Percentiles rank a stretch among this genome's conserved stretches.
phyloP scores from a whole-genome alignment of 2,797 vertebrate genomes.

The Tangara arthus region DNA sequence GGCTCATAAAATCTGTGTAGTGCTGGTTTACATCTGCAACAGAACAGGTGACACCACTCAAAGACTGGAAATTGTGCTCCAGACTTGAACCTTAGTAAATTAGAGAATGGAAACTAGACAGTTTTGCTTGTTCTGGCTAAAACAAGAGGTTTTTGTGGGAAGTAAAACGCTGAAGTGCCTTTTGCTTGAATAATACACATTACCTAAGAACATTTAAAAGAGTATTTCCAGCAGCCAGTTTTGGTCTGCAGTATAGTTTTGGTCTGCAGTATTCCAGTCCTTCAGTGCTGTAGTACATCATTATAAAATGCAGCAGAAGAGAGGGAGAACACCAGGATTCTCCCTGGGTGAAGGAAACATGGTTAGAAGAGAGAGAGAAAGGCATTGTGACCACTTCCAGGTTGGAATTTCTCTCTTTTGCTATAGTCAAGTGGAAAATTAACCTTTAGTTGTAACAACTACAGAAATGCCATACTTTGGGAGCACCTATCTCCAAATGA shows the following conservation, averaged over 20 bases:
- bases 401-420: background rate
- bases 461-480: background rate
- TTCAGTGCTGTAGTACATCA: background rate
- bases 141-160: background rate
- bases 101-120: background rate
- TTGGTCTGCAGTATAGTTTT: background rate
- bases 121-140: background rate
- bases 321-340: background rate
- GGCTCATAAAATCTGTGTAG: background rate
- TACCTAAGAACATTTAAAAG: background rate
- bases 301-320: background rate
- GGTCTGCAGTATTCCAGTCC: background rate
- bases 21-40: background rate
- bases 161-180: background rate
- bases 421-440: background rate
- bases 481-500: background rate
- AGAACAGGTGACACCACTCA: background rate
- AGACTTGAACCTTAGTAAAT: background rate
- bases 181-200: background rate
- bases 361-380: background rate
- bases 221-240: background rate
- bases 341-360: accelerated
- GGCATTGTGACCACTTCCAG: background rate
- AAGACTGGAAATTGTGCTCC: background rate
- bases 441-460: background rate